Percentiles rank a stretch among this genome's conserved stretches.
Conservation (phyloP, 2,888 invertebrate genomes). For the Hypolimnas misippus region DNA sequence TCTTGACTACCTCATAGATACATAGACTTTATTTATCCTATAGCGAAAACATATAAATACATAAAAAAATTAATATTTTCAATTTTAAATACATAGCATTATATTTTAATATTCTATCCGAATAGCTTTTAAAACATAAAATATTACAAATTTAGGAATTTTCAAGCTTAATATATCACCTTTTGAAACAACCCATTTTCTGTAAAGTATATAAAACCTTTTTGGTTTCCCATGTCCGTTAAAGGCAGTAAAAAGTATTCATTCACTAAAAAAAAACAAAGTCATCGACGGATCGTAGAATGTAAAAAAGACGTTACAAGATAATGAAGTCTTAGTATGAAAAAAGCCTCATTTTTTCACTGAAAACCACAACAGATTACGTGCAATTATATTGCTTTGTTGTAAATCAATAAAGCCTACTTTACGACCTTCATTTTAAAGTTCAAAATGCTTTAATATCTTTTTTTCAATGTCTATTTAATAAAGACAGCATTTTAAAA, state of each 20-base stretch:
- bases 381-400: constrained; percentile 42
- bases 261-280: constrained; percentile 2
- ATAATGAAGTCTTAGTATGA: constrained; percentile 16
- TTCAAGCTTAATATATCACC: neutral
- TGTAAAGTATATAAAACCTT: neutral
- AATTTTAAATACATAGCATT: too few species aligned
- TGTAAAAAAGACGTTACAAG: constrained; percentile 14
- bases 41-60: too few species aligned
- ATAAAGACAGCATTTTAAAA: neutral
- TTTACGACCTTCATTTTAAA: constrained; percentile 13
- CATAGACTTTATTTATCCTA: too few species aligned
- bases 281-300: neutral
- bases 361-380: constrained; percentile 48
- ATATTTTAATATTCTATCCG: too few species aligned
- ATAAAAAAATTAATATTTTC: too few species aligned
- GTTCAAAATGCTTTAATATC: constrained; percentile 8
- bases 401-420: neutral
- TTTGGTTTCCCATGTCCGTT: neutral
- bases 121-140: too few species aligned
- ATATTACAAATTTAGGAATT: too few species aligned
- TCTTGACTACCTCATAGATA: too few species aligned
- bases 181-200: neutral
- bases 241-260: neutral
- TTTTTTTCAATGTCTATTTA: neutral
- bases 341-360: constrained; percentile 40